Conservation (phyloP, 1,140 invertebrate genomes). For the Sitobion miscanthi region DNA sequence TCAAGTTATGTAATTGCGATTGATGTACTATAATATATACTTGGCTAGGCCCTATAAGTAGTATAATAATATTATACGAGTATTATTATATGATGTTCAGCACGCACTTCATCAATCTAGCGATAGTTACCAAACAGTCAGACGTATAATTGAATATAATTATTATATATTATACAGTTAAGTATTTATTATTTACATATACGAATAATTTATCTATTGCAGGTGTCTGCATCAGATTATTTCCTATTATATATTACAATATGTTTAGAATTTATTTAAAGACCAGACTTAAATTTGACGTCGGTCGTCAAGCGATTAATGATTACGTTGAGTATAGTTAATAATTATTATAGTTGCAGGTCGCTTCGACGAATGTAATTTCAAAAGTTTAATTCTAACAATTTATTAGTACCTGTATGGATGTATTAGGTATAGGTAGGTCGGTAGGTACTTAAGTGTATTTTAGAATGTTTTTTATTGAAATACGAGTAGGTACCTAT, state of each 20-base stretch:
- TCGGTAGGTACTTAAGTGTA: not conserved
- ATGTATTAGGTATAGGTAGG: too few species aligned
- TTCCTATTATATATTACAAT: not conserved
- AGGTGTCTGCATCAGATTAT: not conserved
- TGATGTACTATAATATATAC: not conserved
- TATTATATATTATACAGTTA: not conserved
- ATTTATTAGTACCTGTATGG: too few species aligned
- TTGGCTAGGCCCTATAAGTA: not conserved
- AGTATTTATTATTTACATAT: not conserved
- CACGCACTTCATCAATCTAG: not conserved
- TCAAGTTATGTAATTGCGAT: slow-evolving; percentile 7
- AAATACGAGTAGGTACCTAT: not conserved
- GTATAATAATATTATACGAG: not conserved
- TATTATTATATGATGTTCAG: not conserved
- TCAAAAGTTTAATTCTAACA: not conserved
- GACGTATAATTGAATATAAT: not conserved
- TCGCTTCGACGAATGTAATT: not conserved
- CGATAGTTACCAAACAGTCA: not conserved
- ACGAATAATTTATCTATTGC: not conserved
- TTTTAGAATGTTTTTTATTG: not conserved
- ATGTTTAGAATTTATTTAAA: not conserved
- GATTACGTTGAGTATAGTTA: not conserved
- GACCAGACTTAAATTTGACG: not conserved
- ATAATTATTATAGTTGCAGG: not conserved
- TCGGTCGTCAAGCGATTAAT: not conserved